Percentiles rank a stretch among this genome's conserved stretches.
Evolutionary conservation across 2,797 vertebrate genomes (phyloP).

Genomic region (Cossypha heuglini): DNA sequence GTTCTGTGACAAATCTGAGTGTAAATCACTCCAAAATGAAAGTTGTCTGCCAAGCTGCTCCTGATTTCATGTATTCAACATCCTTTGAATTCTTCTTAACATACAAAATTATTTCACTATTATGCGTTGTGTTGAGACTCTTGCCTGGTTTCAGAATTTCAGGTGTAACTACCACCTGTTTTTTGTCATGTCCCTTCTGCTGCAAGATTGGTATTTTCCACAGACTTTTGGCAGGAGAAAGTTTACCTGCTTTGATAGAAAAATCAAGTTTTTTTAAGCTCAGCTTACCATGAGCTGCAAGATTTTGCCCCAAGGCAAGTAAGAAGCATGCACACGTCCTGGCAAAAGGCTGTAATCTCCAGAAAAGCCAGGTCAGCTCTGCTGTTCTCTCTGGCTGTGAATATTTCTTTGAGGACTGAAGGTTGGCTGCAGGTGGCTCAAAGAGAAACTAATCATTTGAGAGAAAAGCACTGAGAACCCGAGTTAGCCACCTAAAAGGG

Average conservation of each 20-base stretch:
- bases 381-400: not conserved
- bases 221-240: not conserved
- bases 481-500: not conserved
- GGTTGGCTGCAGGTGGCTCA: not conserved
- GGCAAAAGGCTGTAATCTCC: not conserved
- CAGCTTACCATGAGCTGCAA: not conserved
- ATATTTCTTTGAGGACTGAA: not conserved
- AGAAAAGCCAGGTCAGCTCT: not conserved
- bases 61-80: not conserved
- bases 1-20: not conserved
- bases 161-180: not conserved
- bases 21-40: not conserved
- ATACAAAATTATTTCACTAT: not conserved
- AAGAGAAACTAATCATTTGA: not conserved
- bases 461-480: not conserved
- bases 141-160: not conserved
- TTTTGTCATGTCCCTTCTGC: not conserved
- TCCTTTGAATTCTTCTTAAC: not conserved
- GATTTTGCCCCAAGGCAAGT: not conserved
- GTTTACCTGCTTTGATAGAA: not conserved
- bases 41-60: not conserved
- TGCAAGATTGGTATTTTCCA: not conserved
- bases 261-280: not conserved
- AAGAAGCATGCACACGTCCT: not conserved
- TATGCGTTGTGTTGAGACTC: not conserved